Conservation (phyloP, 2,888 invertebrate genomes). For the Argyresthia albistria region DNA sequence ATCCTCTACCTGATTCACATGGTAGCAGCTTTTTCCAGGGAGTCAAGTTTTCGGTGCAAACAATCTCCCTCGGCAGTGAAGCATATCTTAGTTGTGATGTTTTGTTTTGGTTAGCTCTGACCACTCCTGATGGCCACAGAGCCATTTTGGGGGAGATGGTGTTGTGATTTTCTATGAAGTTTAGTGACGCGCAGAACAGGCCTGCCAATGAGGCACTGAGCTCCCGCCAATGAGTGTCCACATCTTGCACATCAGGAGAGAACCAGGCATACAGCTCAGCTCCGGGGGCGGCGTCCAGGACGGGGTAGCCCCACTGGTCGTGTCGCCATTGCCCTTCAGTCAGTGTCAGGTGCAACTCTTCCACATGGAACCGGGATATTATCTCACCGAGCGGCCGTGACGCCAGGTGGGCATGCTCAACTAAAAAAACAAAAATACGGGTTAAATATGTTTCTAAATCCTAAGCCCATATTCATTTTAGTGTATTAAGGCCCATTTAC, state of each 20-base stretch:
- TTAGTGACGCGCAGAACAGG: constrained; percentile 95
- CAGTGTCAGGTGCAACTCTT: constrained; percentile 91
- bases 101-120: constrained; percentile 54
- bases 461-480: no score
- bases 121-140: constrained; percentile 82
- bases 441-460: no score
- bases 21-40: constrained; percentile 98
- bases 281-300: constrained; percentile 91
- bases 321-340: constrained; percentile 97
- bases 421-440: constrained; percentile 60
- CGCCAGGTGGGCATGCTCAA: constrained; percentile 88
- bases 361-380: constrained; percentile 84
- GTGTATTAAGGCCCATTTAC: not conserved
- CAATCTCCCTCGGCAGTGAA: constrained; percentile 94
- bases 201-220: constrained; percentile 94
- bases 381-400: constrained; percentile 93
- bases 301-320: constrained; percentile 95
- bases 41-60: constrained; percentile 98
- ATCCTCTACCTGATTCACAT: constrained; percentile 91
- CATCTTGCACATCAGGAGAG: constrained; percentile 73
- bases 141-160: constrained; percentile 88
- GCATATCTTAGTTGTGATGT: constrained; percentile 82
- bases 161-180: constrained; percentile 90
- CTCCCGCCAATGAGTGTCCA: constrained; percentile 90
- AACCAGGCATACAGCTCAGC: constrained; percentile 98